Evolutionary conservation across 1,140 invertebrate genomes (phyloP), one percentile per base, ranked within the genome.

Genomic region (Ooceraea biroi): DNA sequence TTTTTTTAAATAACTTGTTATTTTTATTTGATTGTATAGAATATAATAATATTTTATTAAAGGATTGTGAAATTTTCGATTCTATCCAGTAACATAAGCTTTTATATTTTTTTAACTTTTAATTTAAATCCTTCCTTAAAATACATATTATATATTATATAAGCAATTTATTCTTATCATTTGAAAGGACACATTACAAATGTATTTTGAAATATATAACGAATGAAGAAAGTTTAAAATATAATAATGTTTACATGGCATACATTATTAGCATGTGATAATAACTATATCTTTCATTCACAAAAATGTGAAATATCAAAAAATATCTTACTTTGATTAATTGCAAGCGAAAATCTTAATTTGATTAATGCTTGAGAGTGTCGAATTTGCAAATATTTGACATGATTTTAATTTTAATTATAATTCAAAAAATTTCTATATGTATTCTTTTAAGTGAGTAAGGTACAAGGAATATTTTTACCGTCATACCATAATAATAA

Each of bases 251-350:
- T 69, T 0, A 69, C 27, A 17, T 69, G 25, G 10, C 50, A 69
- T 4, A 52, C 0, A 19, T 30, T 69, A 55, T 71, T 55, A 71
- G n/a, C n/a, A 71, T 71, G 30, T 71, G 52, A 12, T 10, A 55
- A 55, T 19, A 19, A 19, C 19, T 10, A 25, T 25, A 22, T 57
- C 11, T 57, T 3, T 3, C 19, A 19, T 36, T 30, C 36, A 22
- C 36, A 55, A 71, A 55, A 71, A 50, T 69, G 48, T 30, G 8
- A 50, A 19, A 12, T 30, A 50, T n/a, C n/a, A n/a, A n/a, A n/a
- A n/a, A n/a, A n/a, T n/a, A n/a, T n/a, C n/a, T n/a, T n/a, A n/a
- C n/a, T n/a, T n/a, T n/a, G n/a, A n/a, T n/a, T n/a, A n/a, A n/a
- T n/a, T n/a, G n/a, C n/a, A n/a, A n/a, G n/a, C n/a, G n/a, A n/a